These are phyloP conservation scores for Gavialis gangeticus DNA, from an alignment of 2,113 vertebrate genomes.

Conservation along the genomic window DNA sequence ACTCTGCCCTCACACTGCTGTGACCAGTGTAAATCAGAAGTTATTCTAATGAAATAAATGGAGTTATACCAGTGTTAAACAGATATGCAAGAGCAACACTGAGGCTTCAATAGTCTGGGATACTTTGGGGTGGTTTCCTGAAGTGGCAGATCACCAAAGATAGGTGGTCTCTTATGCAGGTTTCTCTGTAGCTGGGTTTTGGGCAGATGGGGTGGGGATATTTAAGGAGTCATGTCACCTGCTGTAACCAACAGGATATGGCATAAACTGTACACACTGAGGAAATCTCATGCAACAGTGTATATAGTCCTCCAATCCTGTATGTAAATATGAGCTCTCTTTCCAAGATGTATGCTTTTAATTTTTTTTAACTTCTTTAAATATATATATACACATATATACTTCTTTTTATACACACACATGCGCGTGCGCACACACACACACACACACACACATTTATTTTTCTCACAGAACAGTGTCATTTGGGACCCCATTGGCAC, in stretches of 20 bases:
- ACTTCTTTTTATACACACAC: too few species aligned
- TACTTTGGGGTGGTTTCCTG: background rate
- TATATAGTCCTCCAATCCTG: slow-evolving; percentile 29
- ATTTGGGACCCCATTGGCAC: slow-evolving; percentile 49
- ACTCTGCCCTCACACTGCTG: background rate
- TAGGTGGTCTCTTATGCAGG: background rate
- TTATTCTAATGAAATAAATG: background rate
- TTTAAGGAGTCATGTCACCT: background rate
- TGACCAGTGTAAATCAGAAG: background rate
- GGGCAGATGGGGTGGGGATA: background rate
- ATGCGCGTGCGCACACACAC: too few species aligned
- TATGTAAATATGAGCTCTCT: slow-evolving; percentile 7
- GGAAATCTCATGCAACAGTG: slow-evolving; percentile 53
- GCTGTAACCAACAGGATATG: background rate
- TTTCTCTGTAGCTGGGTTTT: slow-evolving; percentile 40
- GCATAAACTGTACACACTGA: slow-evolving; percentile 47
- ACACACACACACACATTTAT: background rate
- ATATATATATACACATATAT: background rate
- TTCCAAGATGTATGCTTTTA: slow-evolving; percentile 10
- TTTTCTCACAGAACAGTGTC: background rate
- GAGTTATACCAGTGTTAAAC: background rate
- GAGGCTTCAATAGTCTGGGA: background rate
- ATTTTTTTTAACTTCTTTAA: background rate
- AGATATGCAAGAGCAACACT: background rate
- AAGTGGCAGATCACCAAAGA: background rate